Conservation (phyloP, 1,140 invertebrate genomes). For the Akabosia matsudoensis region DNA sequence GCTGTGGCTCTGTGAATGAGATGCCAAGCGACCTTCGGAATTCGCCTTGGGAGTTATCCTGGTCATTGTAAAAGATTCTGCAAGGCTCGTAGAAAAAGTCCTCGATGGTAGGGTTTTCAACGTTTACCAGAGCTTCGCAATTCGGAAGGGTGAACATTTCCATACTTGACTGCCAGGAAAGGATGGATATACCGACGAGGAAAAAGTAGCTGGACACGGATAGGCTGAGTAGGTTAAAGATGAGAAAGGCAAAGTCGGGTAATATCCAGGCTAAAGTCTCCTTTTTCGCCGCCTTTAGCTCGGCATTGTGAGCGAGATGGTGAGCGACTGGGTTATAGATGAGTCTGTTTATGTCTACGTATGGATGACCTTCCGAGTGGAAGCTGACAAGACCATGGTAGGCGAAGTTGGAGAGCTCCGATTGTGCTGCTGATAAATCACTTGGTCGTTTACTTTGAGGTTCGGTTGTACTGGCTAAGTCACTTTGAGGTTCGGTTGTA, state of each 20-base stretch:
- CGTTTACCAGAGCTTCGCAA: not conserved
- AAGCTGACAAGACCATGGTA: not conserved
- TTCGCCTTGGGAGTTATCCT: not conserved
- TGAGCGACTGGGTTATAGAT: not conserved
- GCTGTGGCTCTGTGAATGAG: not conserved
- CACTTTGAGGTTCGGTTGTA: too few relatives aligned
- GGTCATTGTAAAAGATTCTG: not conserved
- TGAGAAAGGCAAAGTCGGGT: not conserved
- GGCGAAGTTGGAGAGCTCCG: not conserved
- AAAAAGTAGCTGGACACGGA: not conserved
- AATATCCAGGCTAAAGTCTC: not conserved
- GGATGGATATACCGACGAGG: not conserved
- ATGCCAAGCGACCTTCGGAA: not conserved
- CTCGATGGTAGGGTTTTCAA: not conserved
- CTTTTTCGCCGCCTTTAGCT: not conserved
- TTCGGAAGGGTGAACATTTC: not conserved
- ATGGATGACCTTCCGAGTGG: not conserved
- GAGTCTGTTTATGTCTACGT: not conserved
- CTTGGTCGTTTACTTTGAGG: too few relatives aligned
- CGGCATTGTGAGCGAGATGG: not conserved
- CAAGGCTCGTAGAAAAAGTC: constrained; percentile 3
- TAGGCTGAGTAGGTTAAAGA: not conserved
- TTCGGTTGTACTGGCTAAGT: too few relatives aligned
- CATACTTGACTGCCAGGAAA: not conserved
- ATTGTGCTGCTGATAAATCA: too few relatives aligned